Evolutionary conservation across 1,140 invertebrate genomes (phyloP).

Genomic region (Euwallacea similis): DNA sequence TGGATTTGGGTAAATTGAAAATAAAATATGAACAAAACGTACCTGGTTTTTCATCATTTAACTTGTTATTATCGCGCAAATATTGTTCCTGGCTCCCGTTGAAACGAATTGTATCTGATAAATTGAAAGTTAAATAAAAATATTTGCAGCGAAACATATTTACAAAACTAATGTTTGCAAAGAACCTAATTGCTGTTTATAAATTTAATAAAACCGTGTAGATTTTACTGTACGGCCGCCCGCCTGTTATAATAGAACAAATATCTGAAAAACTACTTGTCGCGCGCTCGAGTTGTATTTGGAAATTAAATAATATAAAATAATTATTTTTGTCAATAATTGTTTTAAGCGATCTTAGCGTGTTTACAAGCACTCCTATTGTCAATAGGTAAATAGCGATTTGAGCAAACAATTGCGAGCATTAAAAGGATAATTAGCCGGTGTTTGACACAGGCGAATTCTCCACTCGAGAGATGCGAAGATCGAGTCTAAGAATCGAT

Average conservation of each 20-base stretch:
- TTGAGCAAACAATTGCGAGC: constrained; percentile 20
- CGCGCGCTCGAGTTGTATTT: constrained; percentile 30
- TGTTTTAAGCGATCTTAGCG: constrained; percentile 21
- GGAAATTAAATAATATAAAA: constrained; percentile 37
- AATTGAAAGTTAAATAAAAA: constrained; percentile 43
- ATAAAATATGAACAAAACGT: constrained; percentile 28
- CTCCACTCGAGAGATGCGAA: too few species aligned
- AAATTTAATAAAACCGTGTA: constrained; percentile 31
- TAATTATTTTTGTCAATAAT: constrained; percentile 39
- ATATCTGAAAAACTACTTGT: constrained; percentile 30
- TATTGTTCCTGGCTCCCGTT: constrained; percentile 36
- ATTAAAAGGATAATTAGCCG: constrained; percentile 18
- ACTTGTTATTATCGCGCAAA: constrained; percentile 36
- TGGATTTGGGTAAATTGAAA: constrained; percentile 21
- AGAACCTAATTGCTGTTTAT: constrained; percentile 37
- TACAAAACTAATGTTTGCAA: constrained; percentile 35
- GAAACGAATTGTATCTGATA: constrained; percentile 40
- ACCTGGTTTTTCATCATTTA: constrained; percentile 8
- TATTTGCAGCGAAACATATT: constrained; percentile 38
- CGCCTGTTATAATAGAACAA: constrained; percentile 8
- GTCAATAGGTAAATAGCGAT: constrained; percentile 24
- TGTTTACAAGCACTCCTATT: constrained; percentile 24
- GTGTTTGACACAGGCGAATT: neutral
- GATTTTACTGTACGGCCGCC: neutral
- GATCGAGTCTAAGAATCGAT: too few species aligned